phyloP scores from a whole-genome alignment of 2,113 vertebrate genomes.

The Python bivittatus region DNA sequence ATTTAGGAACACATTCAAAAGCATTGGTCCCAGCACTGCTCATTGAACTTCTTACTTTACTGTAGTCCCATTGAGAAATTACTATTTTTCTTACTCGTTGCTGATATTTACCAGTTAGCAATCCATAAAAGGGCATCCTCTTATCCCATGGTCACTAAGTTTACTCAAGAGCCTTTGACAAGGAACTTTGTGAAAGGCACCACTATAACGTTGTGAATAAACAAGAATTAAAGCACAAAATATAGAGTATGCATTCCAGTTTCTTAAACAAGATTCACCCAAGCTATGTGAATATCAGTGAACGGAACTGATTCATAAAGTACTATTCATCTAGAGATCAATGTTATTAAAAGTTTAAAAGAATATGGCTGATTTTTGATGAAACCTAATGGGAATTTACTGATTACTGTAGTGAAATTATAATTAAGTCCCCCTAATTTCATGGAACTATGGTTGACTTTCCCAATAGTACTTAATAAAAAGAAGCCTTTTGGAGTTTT shows the following conservation, averaged over 20 bases:
- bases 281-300: background rate
- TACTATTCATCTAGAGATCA: background rate
- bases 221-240: background rate
- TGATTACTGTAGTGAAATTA: background rate
- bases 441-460: background rate
- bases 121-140: background rate
- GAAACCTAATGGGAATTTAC: background rate
- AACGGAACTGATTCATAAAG: background rate
- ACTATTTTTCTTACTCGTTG: background rate
- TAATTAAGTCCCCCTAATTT: background rate
- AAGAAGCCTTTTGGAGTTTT: background rate
- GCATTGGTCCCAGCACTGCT: background rate
- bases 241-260: background rate
- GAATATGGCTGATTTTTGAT: background rate
- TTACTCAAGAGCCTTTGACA: background rate
- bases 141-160: background rate
- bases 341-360: background rate
- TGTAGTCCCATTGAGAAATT: background rate
- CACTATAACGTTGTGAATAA: background rate
- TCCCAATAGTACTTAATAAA: background rate
- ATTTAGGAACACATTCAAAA: background rate
- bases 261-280: background rate
- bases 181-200: background rate
- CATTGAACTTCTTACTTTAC: background rate
- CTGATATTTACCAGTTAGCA: background rate